Percentiles rank a stretch among this genome's conserved stretches.
Conservation (phyloP, 2,797 vertebrate species). For the Helostoma temminkii region DNA sequence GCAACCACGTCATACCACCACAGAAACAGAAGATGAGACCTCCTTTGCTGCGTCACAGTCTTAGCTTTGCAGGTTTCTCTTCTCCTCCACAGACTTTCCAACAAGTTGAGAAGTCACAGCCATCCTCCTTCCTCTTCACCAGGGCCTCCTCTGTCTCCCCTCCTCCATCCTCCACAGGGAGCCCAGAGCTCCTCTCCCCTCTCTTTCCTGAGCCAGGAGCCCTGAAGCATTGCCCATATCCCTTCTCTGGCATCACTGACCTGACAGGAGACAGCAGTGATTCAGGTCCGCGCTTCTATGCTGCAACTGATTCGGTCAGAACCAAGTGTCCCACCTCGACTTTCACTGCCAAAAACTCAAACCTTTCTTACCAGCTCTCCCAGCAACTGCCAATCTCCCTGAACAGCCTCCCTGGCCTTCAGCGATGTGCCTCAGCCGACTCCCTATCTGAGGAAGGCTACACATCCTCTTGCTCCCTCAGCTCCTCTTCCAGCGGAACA, state of each 20-base stretch:
- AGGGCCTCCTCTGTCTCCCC: conserved; percentile 79
- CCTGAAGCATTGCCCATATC: conserved; percentile 68
- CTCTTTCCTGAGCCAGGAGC: conserved; percentile 67
- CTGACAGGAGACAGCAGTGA: conserved; percentile 32
- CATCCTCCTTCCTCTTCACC: conserved; percentile 66
- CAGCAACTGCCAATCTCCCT: conserved; percentile 43
- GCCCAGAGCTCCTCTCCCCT: conserved; percentile 76
- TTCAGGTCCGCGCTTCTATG: conserved; percentile 63
- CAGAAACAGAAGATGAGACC: conserved; percentile 66
- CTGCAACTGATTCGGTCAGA: conserved; percentile 63
- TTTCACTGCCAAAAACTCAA: conserved; percentile 31
- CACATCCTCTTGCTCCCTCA: conserved; percentile 87
- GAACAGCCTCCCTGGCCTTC: conserved; percentile 64
- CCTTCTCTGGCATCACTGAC: conserved; percentile 64
- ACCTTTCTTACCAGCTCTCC: conserved; percentile 13
- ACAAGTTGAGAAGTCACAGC: conserved; percentile 59
- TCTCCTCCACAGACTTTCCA: conserved; percentile 72
- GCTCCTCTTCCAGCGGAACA: conserved; percentile 79
- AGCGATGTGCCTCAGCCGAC: conserved; percentile 87
- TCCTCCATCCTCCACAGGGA: conserved; percentile 74
- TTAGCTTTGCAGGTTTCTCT: conserved; percentile 87
- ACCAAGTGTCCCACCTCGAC: conserved; percentile 7
- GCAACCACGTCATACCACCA: accelerated
- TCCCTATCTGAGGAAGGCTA: conserved; percentile 88
- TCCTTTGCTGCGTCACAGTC: conserved; percentile 82